Conservation (phyloP, 2,113 vertebrate genomes). For the Excalfactoria chinensis region DNA sequence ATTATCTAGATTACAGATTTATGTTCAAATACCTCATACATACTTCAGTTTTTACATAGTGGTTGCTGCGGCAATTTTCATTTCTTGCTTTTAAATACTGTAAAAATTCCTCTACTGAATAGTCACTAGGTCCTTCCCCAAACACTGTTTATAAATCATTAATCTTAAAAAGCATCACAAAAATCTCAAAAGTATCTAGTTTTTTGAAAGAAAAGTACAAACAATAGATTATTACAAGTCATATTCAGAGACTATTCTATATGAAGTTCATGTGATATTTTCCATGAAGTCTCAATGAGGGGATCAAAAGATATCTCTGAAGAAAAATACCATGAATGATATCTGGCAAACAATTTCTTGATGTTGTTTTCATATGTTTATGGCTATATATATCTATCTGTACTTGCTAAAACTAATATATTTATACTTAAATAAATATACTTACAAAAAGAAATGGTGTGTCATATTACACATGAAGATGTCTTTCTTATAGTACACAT, state of each 20-base stretch:
- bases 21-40: neutral
- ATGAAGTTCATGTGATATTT: neutral
- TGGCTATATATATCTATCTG: neutral
- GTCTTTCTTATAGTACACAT: neutral
- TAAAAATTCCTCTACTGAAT: neutral
- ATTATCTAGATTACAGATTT: neutral
- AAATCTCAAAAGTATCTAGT: neutral
- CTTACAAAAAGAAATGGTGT: neutral
- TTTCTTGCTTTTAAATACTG: neutral
- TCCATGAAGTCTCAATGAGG: neutral
- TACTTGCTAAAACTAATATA: neutral
- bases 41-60: neutral
- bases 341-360: neutral
- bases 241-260: neutral
- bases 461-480: neutral
- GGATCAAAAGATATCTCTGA: neutral
- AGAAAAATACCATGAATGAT: neutral
- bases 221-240: neutral
- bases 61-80: neutral
- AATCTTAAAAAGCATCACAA: neutral
- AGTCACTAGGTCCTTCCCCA: neutral
- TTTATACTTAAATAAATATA: too few species aligned
- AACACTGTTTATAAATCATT: neutral
- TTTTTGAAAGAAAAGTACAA: neutral
- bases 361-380: neutral